Conservation (phyloP, 1,140 invertebrate genomes). For the Melipona quadrifasciata region DNA sequence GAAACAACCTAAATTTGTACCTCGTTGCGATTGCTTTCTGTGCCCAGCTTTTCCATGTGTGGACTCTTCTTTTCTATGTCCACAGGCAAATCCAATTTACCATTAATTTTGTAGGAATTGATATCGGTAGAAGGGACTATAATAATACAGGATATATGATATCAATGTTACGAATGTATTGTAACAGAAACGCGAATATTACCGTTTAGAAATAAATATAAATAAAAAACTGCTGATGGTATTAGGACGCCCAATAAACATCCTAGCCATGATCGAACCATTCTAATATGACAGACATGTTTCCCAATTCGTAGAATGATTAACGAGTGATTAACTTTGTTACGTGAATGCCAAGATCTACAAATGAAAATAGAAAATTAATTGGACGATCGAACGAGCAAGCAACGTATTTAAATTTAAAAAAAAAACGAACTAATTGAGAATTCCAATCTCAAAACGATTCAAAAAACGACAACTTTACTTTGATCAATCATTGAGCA, state of each 20-base stretch:
- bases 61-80: constrained; percentile 23
- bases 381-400: not conserved
- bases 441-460: not conserved
- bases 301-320: constrained; percentile 68
- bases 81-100: constrained; percentile 17
- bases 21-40: constrained; percentile 50
- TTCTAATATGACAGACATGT: constrained; percentile 71
- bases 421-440: not conserved
- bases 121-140: constrained; percentile 61
- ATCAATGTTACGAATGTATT: constrained; percentile 9
- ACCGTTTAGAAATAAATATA: constrained; percentile 76
- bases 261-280: constrained; percentile 78
- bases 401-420: not conserved
- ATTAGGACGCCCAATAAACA: constrained; percentile 72
- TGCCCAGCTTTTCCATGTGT: constrained; percentile 8
- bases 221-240: constrained; percentile 71
- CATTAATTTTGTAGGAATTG: constrained; percentile 32
- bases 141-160: constrained; percentile 34
- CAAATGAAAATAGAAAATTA: constrained; percentile 16
- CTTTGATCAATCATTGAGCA: no score
- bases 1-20: constrained; percentile 20
- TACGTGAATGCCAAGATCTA: constrained; percentile 40
- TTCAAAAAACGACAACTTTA: not conserved
- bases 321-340: constrained; percentile 14
- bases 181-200: constrained; percentile 35